These are phyloP conservation scores for Rambutsinella grinnellia DNA, from an alignment of 2,888 invertebrate genomes.

Conservation along the genomic window DNA sequence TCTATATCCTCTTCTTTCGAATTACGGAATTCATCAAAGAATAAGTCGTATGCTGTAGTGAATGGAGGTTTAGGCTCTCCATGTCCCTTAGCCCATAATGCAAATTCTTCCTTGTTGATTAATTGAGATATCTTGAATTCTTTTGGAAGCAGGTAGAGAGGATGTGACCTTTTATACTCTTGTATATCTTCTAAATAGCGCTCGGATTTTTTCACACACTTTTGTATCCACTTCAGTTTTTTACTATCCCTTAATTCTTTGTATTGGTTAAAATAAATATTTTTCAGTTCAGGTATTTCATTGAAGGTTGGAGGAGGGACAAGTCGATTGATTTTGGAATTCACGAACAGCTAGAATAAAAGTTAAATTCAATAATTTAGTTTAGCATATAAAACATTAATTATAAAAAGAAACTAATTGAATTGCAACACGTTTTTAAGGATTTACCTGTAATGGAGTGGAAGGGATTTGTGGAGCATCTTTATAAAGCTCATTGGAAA, in stretches of 20 bases:
- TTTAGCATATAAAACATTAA: too few species aligned
- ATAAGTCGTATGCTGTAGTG: constrained; percentile 37
- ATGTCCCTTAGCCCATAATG: constrained; percentile 51
- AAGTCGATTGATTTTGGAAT: constrained; percentile 53
- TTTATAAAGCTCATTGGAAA: constrained; percentile 31
- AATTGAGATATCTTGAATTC: constrained; percentile 34
- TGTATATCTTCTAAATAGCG: constrained; percentile 35
- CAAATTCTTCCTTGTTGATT: constrained; percentile 53
- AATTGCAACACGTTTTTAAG: background rate
- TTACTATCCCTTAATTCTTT: constrained; percentile 45
- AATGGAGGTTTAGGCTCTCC: constrained; percentile 50
- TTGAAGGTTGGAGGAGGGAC: constrained; percentile 40
- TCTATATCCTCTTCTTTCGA: constrained; percentile 20
- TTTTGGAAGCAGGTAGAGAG: constrained; percentile 30
- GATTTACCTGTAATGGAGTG: constrained; percentile 52
- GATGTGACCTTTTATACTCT: constrained; percentile 54
- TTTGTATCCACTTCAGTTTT: constrained; percentile 59
- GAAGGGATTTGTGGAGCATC: constrained; percentile 60
- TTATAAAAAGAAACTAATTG: constrained; percentile 5
- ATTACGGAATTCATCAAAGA: constrained; percentile 37
- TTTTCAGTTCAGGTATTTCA: constrained; percentile 41
- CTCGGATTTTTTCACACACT: constrained; percentile 37
- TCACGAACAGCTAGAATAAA: constrained; percentile 46
- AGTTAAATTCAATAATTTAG: too few species aligned
- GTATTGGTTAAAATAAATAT: constrained; percentile 50